These are phyloP conservation scores for Lepidonotus clava DNA, from an alignment of 2,888 invertebrate species.

Conservation along the genomic window DNA sequence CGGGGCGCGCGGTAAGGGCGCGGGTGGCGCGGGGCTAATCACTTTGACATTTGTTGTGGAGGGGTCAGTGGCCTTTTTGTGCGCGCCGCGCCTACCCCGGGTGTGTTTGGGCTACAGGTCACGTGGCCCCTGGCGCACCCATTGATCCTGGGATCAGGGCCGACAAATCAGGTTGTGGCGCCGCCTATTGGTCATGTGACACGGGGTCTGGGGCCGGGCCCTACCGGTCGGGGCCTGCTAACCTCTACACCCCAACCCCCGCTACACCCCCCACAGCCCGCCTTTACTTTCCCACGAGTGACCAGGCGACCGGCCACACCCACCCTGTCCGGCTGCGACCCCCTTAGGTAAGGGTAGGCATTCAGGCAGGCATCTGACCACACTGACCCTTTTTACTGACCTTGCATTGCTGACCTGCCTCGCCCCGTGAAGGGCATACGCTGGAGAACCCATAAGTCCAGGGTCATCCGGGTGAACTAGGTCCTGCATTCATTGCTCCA, in stretches of 20 bases:
- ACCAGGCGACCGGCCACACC: neutral
- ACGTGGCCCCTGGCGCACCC: neutral
- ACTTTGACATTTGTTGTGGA: conserved; percentile 45
- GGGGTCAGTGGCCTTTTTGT: neutral
- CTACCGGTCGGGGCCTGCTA: neutral
- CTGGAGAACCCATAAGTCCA: no score
- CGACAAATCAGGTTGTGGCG: conserved; percentile 16
- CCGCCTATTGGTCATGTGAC: neutral
- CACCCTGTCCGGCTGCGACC: no score
- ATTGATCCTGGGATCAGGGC: conserved; percentile 6
- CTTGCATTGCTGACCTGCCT: no score
- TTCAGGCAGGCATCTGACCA: neutral
- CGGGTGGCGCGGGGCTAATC: conserved; percentile 21
- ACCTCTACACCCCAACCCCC: neutral
- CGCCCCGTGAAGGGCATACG: no score
- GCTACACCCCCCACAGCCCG: neutral
- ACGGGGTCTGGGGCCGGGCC: neutral
- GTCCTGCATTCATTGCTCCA: no score
- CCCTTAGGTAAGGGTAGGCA: neutral
- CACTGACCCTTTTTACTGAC: no score
- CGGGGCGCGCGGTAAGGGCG: neutral
- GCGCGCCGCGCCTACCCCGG: neutral
- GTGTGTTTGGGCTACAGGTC: conserved; percentile 28
- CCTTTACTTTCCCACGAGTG: neutral
- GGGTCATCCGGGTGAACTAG: no score